phyloP scores from a whole-genome alignment of 2,113 vertebrate species.

The Gasterosteus aculeatus region DNA sequence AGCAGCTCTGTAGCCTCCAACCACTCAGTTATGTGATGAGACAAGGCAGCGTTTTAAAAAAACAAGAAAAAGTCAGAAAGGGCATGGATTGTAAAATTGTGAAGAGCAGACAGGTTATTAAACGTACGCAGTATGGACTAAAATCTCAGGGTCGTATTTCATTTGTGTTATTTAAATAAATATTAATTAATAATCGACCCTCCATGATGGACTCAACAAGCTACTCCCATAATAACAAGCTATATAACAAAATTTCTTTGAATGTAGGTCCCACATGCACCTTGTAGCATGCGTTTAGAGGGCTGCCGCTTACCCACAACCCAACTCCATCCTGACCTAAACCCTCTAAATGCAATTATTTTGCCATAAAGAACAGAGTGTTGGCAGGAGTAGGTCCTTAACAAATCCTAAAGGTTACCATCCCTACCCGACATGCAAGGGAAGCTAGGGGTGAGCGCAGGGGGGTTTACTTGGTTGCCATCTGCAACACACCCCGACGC shows the following conservation, averaged over 20 bases:
- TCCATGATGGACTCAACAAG: not conserved
- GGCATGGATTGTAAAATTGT: not conserved
- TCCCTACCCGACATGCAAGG: too few relatives aligned
- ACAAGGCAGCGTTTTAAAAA: not conserved
- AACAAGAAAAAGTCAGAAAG: not conserved
- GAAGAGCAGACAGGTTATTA: not conserved
- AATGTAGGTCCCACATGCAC: not conserved
- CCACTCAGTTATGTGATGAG: not conserved
- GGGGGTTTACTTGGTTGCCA: too few relatives aligned
- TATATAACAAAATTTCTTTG: not conserved
- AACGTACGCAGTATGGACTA: not conserved
- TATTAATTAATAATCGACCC: not conserved
- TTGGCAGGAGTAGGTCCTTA: too few relatives aligned
- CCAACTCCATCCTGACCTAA: not conserved
- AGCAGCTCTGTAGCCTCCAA: slow-evolving; percentile 15
- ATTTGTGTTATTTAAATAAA: not conserved
- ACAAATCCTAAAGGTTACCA: too few relatives aligned
- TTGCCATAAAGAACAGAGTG: not conserved
- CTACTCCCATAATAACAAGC: not conserved
- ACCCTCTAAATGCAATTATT: not conserved
- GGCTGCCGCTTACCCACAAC: not conserved
- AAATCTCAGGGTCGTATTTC: not conserved
- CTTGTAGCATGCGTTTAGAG: not conserved
- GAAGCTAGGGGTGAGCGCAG: not conserved
- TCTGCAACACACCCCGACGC: not conserved